Evolutionary conservation across 2,888 invertebrate species (phyloP), one percentile per base, ranked within the genome.

Genomic region (Stenurella melanura): DNA sequence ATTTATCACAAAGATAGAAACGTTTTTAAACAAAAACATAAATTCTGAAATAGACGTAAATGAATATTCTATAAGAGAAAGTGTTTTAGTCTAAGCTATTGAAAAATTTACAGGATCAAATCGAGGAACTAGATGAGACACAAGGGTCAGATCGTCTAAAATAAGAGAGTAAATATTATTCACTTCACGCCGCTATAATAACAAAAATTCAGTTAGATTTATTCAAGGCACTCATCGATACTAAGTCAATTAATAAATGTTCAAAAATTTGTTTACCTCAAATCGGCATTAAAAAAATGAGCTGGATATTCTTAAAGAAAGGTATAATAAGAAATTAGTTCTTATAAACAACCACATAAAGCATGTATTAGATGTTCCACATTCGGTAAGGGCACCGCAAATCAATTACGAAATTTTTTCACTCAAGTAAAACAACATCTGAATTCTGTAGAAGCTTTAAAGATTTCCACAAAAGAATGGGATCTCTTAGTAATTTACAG

Each of bases 41-140:
- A 61, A 26, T 61, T 12, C 21, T 26, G 0, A 10, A 21, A 15
- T 61, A 12, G 61, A 61, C 61, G 12, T 61, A 26, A 61, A 61
- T 61, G 61, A 61, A 26, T 61, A 61, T 26, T 61, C 61, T 12
- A 61, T 61, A 15, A 4, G 61, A 61, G 54, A 54, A 30, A 21
- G 26, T 26, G 9, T 21, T 30, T 61, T 61, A n/a, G 26, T 19
- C 17, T 26, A 12, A 26, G 21, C 26, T 3, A 26, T 19, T 61
- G 21, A 21, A 7, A 19, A 61, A 10, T 21, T 21, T 26, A 15
- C 61, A 61, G 12, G 26, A 61, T 30, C 11, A 9, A 26, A 61
- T 61, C 12, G 26, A 61, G 26, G n/a, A 61, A 12, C 11, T 19
- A n/a, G 61, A 61, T 26, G 26, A 21, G 26, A 7, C 26, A 26